Evolutionary conservation across 2,113 vertebrate species (phyloP), one percentile per base, ranked within the genome.

Genomic region (Chaetops frenatus): DNA sequence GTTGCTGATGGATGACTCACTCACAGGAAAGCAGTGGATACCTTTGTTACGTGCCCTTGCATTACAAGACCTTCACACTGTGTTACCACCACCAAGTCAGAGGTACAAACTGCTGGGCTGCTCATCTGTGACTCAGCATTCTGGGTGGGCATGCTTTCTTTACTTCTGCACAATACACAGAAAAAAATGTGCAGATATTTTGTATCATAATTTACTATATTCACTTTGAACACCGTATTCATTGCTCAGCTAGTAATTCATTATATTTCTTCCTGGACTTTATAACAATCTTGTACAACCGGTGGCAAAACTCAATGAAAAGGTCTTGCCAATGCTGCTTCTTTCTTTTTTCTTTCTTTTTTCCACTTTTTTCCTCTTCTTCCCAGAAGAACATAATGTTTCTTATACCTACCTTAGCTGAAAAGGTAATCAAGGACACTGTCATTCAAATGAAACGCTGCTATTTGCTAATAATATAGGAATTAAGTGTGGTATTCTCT

Each of bases 1-100:
- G 81, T 77, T 95, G 12, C 2, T 93, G 64, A 95, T 89, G 83
- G 65, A 86, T 93, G 60, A 53, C 48, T 97, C 82, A 45, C 60
- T 60, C 47, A 12, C 6, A 38, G 70, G 44, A 47, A 38, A 53
- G 87, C 61, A 77, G 51, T 47, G 44, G 81, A 27, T 64, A 14
- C 36, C 42, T n/a, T 77, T 92, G 78, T 47, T 74, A 45, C 5
- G 3, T 53, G 81, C 16, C 45, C 87, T 91, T 89, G 45, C 29
- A 29, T 79, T 80, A 45, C 25, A 62, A 44, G 74, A 45, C 48
- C 80, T 81, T 89, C 74, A 56, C 20, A 79, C 45, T 45, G 40
- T 31, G 51, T 86, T 64, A n/a, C 8, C 50, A 36, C 71, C 47
- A 81, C 2, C 20, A 73, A 60, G 28, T 88, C 71, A 82, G 71